phyloP scores from a whole-genome alignment of 2,797 vertebrate genomes.

The Phalloptychus januarius region DNA sequence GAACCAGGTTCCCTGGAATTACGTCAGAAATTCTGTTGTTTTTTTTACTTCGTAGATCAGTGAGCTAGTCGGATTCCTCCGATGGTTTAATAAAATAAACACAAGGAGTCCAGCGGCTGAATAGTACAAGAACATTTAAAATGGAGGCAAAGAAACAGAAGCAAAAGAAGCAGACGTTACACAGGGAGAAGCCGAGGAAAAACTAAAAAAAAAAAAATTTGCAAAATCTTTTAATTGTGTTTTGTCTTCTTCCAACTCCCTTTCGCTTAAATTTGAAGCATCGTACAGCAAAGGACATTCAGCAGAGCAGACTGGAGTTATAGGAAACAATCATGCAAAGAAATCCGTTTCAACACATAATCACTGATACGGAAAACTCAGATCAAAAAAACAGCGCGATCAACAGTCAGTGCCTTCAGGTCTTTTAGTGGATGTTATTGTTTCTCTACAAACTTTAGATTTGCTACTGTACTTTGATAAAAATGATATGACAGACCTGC shows the following conservation, averaged over 20 bases:
- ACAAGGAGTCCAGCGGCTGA: slow-evolving; percentile 79
- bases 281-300: slow-evolving; percentile 80
- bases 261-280: slow-evolving; percentile 23
- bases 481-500: slow-evolving; percentile 62
- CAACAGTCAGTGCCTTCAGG: slow-evolving; percentile 92
- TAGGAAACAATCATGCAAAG: slow-evolving; percentile 89
- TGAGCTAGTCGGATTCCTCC: slow-evolving; percentile 80
- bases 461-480: slow-evolving; percentile 79
- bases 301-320: slow-evolving; percentile 73
- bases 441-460: slow-evolving; percentile 69
- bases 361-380: slow-evolving; percentile 76
- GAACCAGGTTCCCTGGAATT: slow-evolving; percentile 70
- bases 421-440: slow-evolving; percentile 73
- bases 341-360: slow-evolving; percentile 72
- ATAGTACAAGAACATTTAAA: slow-evolving; percentile 71
- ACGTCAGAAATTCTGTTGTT: slow-evolving; percentile 65
- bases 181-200: slow-evolving; percentile 41
- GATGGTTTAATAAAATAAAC: slow-evolving; percentile 82
- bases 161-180: slow-evolving; percentile 47
- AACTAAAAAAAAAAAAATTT: slow-evolving; percentile 44
- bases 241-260: slow-evolving; percentile 28
- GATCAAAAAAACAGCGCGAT: slow-evolving; percentile 69
- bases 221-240: slow-evolving; percentile 46
- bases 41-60: slow-evolving; percentile 47
- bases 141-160: slow-evolving; percentile 54